phyloP scores from a whole-genome alignment of 1,140 invertebrate species.

The Euura lappo region DNA sequence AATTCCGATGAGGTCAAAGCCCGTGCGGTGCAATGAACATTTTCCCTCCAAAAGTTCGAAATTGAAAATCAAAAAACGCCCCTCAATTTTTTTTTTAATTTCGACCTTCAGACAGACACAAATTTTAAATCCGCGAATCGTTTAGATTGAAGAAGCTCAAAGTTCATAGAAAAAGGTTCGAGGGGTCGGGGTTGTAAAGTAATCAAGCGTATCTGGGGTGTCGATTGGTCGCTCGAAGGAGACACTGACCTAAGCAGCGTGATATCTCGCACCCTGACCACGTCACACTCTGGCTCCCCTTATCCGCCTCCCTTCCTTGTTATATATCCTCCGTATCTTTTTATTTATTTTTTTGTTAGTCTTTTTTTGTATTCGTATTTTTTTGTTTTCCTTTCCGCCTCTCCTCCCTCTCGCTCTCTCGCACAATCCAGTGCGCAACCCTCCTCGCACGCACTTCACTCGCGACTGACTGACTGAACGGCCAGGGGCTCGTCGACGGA shows the following conservation, averaged over 20 bases:
- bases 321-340: conserved; percentile 46
- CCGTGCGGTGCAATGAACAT: no score
- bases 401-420: conserved; percentile 41
- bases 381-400: conserved; percentile 32
- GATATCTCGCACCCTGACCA: conserved; percentile 23
- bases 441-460: conserved; percentile 59
- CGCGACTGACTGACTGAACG: conserved; percentile 47
- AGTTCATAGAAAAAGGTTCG: no score
- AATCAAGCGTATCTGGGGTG: not conserved
- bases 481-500: conserved; percentile 24
- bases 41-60: no score
- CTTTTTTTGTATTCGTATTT: conserved; percentile 31
- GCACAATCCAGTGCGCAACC: conserved; percentile 47
- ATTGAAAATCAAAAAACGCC: no score
- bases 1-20: no score
- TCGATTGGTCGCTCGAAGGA: conserved; percentile 2
- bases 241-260: conserved; percentile 45
- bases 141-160: no score
- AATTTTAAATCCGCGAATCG: no score
- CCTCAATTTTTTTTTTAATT: no score
- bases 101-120: no score
- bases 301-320: conserved; percentile 27
- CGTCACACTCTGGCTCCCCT: not conserved
- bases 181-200: no score
- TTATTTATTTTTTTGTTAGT: conserved; percentile 48